These are phyloP conservation scores for Capra hircus DNA, from an alignment of 2,113 vertebrate genomes.

Conservation along the genomic window DNA sequence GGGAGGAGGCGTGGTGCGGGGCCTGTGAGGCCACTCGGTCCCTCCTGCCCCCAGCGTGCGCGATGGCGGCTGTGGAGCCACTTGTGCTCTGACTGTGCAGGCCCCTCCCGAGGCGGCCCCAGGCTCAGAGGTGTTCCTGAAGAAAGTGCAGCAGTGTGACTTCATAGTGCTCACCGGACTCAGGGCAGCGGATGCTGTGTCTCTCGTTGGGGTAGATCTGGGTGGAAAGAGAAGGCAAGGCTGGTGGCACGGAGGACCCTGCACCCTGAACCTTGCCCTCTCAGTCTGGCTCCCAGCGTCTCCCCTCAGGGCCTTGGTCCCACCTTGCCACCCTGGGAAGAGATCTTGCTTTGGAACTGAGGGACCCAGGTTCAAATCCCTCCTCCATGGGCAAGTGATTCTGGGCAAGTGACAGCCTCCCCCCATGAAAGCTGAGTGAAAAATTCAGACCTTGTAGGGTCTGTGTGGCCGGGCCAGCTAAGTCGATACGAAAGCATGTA, in stretches of 20 bases:
- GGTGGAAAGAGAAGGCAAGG: not conserved
- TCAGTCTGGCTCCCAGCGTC: not conserved
- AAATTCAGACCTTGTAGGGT: not conserved
- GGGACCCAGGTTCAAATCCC: not conserved
- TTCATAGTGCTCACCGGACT: conserved; percentile 99
- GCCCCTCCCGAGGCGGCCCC: not conserved
- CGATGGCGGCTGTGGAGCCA: conserved; percentile 1
- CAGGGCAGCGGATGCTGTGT: conserved; percentile 98
- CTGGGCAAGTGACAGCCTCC: not conserved
- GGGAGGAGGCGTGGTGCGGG: conserved; percentile 51
- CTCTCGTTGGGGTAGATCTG: conserved; percentile 99
- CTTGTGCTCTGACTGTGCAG: conserved; percentile 67
- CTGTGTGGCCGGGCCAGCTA: not conserved
- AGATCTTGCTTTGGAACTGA: not conserved
- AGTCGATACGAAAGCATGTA: not conserved
- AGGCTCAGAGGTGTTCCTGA: conserved; percentile 95
- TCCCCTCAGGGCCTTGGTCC: not conserved
- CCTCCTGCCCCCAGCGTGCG: not conserved
- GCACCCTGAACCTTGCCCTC: not conserved
- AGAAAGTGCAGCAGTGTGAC: conserved; percentile 99
- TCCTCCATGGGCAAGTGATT: not conserved
- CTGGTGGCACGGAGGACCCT: not conserved
- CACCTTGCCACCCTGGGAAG: too few species aligned
- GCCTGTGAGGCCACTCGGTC: conserved; percentile 16
- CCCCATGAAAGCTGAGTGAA: too few species aligned